phyloP scores from a whole-genome alignment of 1,140 invertebrate genomes.

The Calephelis virginiensis region DNA sequence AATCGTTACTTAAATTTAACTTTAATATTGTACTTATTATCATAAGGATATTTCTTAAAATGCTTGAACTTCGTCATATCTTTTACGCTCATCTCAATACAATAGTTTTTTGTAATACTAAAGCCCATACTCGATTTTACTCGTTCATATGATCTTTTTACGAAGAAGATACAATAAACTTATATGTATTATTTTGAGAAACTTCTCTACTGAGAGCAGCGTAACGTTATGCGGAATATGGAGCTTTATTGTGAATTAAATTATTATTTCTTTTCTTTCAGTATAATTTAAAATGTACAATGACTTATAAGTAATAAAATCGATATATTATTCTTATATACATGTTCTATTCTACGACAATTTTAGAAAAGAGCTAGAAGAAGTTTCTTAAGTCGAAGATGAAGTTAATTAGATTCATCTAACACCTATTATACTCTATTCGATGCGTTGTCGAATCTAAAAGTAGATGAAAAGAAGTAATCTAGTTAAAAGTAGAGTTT shows the following conservation, averaged over 20 bases:
- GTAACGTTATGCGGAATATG: no score
- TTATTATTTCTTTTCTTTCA: not conserved
- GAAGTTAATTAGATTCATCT: conserved; percentile 17
- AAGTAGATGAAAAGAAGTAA: not conserved
- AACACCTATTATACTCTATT: conserved; percentile 1
- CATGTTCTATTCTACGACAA: conserved; percentile 77
- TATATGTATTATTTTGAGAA: no score
- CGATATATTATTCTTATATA: conserved; percentile 54
- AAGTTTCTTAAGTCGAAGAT: conserved; percentile 36
- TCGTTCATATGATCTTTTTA: no score
- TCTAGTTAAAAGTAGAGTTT: not conserved
- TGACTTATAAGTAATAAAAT: conserved; percentile 68
- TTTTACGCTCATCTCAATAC: not conserved
- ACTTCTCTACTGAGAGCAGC: no score
- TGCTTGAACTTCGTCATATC: conserved; percentile 13
- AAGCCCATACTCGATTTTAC: no score
- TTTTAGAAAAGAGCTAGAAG: conserved; percentile 43
- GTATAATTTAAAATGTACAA: conserved; percentile 11
- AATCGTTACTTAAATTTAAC: conserved; percentile 69
- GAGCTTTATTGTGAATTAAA: not conserved
- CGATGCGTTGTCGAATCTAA: conserved; percentile 5
- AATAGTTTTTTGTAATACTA: no score
- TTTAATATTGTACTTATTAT: conserved; percentile 67
- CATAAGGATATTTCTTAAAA: conserved; percentile 46
- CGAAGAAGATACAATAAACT: no score